Evolutionary conservation across 2,888 invertebrate genomes (phyloP).

Genomic region (Chrysotoxum bicinctum): DNA sequence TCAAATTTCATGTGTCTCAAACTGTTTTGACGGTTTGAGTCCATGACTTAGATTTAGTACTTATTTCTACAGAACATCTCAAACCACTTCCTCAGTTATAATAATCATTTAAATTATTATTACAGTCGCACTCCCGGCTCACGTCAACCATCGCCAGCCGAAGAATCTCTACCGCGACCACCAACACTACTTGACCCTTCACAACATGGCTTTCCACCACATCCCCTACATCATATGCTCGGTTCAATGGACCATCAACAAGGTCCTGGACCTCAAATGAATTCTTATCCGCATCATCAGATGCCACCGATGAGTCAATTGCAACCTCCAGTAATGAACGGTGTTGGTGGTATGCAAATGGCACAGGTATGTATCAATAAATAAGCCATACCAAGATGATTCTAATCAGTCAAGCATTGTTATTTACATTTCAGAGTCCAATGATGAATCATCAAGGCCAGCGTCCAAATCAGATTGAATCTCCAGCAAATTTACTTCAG

Average conservation of each 20-base stretch:
- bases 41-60: conserved; percentile 59
- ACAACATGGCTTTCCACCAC: conserved; percentile 80
- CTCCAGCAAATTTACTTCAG: conserved; percentile 83
- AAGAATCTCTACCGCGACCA: conserved; percentile 84
- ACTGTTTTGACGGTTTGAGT: conserved; percentile 34
- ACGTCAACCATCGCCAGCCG: conserved; percentile 95
- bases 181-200: conserved; percentile 80
- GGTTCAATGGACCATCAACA: conserved; percentile 80
- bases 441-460: conserved; percentile 81
- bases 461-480: conserved; percentile 82
- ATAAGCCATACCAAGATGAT: not conserved
- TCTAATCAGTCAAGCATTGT: not conserved
- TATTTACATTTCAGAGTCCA: conserved; percentile 77
- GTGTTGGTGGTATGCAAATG: conserved; percentile 81
- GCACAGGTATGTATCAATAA: conserved; percentile 77
- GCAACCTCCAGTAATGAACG: conserved; percentile 81
- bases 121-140: conserved; percentile 93
- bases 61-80: conserved; percentile 42
- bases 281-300: conserved; percentile 80
- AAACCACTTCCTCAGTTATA: conserved; percentile 65
- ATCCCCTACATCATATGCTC: conserved; percentile 83
- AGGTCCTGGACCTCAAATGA: conserved; percentile 77
- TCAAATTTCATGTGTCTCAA: conserved; percentile 40
- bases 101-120: conserved; percentile 60
- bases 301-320: conserved; percentile 81